Base-by-base conservation (phyloP, 1,140 invertebrate species). In the Steinernema feltiae region DNA sequence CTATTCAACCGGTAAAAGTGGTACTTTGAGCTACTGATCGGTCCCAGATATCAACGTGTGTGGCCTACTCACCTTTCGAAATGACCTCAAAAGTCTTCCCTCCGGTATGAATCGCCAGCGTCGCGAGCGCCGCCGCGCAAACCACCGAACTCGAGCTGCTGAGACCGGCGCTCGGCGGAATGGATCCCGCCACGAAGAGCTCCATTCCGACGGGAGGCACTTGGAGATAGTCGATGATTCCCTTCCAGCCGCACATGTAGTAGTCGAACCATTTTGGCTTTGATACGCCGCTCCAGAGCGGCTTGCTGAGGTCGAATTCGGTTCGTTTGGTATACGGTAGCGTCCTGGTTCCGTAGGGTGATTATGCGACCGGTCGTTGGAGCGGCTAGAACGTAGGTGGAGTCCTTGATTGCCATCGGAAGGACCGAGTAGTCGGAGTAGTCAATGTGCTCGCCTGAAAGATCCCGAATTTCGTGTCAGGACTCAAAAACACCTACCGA, bases 81-180 rank as follows among this genome's bases (percentile, higher is more conserved):
- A 86, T 79, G 12, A 21, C 18, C 27, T 78, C 69, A 30, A 78
- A 83, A 32, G 72, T 41, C 32, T 79, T 24, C 24, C 53, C 53
- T 24, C 63, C 69, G 41, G 73, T 80, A 88, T 93, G 91, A n/a
- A 90, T 90, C 80, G 91, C 87, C n/a, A 92, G 87, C 41, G 92
- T 92, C 18, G 92, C 90, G 24, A 99, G 87, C 32, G 93, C 92
- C 12, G 94, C 91, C 53, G 94, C 92, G 84, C 94, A 95, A 1
- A 99, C 97, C 41, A 99, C 88, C 24, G 97, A 96, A 87, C 94
- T 97, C 0, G 96, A 98, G 86, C 94, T 97, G 0, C 95, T 98
- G 3, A 99, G 89, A 2, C 97, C 97, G 31, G 96, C 92, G 82
- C 92, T 92, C 12, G 91, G 90, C 0, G 95, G 95, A 80, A 99